Conservation (phyloP, 2,113 vertebrate species). For the Pholis gunnellus region DNA sequence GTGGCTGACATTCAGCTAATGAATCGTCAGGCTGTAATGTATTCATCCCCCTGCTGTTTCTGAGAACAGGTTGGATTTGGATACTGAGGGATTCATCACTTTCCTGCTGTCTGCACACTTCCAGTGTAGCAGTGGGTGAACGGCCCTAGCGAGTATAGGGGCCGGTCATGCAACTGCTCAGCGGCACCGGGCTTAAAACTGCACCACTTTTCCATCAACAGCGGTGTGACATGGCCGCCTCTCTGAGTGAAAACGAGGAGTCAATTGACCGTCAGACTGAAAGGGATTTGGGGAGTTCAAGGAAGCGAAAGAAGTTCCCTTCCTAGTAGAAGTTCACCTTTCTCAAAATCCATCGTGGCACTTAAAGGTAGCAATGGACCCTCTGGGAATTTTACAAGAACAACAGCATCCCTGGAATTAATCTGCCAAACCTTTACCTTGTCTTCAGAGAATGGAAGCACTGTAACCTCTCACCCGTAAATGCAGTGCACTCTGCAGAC, state of each 20-base stretch:
- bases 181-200: constrained; percentile 29
- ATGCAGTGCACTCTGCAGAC: constrained; percentile 18
- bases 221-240: constrained; percentile 33
- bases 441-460: constrained; percentile 33
- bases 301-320: constrained; percentile 52
- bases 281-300: constrained; percentile 53
- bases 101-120: constrained; percentile 33
- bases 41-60: constrained; percentile 72
- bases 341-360: constrained; percentile 40
- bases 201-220: constrained; percentile 27
- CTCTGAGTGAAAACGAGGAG: constrained; percentile 35
- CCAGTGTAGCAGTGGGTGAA: constrained; percentile 26
- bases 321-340: constrained; percentile 43
- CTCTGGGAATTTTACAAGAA: constrained; percentile 47
- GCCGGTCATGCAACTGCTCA: constrained; percentile 28
- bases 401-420: constrained; percentile 45
- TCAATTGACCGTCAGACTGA: constrained; percentile 40
- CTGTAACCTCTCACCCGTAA: constrained; percentile 57
- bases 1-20: constrained; percentile 77
- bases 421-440: constrained; percentile 36
- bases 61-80: constrained; percentile 60
- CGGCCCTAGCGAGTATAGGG: constrained; percentile 20
- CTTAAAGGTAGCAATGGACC: constrained; percentile 48
- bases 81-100: constrained; percentile 46
- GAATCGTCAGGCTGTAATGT: constrained; percentile 67